Conservation (phyloP, 2,113 vertebrate species). For the Tringa solitaria region DNA sequence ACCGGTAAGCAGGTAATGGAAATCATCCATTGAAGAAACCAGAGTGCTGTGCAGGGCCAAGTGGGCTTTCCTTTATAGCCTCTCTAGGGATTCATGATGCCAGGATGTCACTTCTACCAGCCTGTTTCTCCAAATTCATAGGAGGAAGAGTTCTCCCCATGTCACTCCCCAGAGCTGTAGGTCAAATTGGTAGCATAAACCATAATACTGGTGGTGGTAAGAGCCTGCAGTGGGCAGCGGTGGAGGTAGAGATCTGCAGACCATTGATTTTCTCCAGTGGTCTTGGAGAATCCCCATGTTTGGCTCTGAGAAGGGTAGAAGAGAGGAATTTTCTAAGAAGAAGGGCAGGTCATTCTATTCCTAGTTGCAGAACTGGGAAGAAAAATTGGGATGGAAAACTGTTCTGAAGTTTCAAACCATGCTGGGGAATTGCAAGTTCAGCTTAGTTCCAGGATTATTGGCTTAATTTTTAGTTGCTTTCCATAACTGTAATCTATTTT, state of each 20-base stretch:
- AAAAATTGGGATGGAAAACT: not conserved
- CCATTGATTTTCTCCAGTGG: not conserved
- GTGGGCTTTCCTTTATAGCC: not conserved
- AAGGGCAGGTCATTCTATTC: not conserved
- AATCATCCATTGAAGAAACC: not conserved
- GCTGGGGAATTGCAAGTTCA: not conserved
- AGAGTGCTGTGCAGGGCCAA: not conserved
- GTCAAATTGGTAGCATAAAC: not conserved
- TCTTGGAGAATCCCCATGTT: not conserved
- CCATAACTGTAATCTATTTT: not conserved
- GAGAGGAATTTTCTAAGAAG: not conserved
- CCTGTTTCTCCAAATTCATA: not conserved
- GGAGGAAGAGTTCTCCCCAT: not conserved
- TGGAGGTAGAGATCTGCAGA: not conserved
- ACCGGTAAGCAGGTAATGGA: not conserved
- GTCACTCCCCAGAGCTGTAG: not conserved
- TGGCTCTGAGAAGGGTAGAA: not conserved
- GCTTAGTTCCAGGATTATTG: not conserved
- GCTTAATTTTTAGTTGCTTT: not conserved
- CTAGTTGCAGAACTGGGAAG: not conserved
- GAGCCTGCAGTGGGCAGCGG: not conserved
- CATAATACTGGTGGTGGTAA: not conserved
- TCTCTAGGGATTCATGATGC: not conserved
- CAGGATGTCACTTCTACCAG: not conserved
- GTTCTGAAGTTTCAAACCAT: not conserved